These are phyloP conservation scores for Tuberolachnus salignus DNA, from an alignment of 2,888 invertebrate genomes.

Conservation along the genomic window DNA sequence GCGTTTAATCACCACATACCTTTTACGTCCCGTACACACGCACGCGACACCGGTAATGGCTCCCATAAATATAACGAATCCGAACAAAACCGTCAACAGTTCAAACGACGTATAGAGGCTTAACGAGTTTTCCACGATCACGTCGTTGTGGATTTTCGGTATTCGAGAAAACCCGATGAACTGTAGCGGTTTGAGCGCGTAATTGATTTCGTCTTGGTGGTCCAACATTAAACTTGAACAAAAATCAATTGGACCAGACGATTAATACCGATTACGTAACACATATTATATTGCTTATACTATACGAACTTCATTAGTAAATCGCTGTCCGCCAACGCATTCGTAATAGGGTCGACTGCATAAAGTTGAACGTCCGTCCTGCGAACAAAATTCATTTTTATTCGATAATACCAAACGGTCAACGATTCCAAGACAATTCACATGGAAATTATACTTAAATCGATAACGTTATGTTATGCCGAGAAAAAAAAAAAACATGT, in stretches of 20 bases:
- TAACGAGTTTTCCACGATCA: conserved; percentile 33
- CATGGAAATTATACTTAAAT: too few species aligned
- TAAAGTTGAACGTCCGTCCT: conserved; percentile 87
- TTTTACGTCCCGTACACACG: conserved; percentile 64
- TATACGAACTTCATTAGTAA: conserved; percentile 70
- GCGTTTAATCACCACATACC: neutral
- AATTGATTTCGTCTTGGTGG: conserved; percentile 69
- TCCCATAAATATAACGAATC: conserved; percentile 80
- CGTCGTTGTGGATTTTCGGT: conserved; percentile 55
- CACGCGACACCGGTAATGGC: conserved; percentile 80
- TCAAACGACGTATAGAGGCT: conserved; percentile 66
- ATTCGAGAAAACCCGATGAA: conserved; percentile 68
- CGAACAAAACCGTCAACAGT: conserved; percentile 79
- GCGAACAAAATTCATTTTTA: conserved; percentile 60
- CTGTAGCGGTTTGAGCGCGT: conserved; percentile 71
- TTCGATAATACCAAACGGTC: too few species aligned
- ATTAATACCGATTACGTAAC: neutral
- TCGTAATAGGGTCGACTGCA: conserved; percentile 81
- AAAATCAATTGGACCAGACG: conserved; percentile 32
- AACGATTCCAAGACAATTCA: conserved; percentile 60
- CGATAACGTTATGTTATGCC: too few species aligned
- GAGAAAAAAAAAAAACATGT: too few species aligned
- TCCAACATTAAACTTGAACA: conserved; percentile 69
- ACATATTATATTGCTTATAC: neutral
- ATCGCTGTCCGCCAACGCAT: conserved; percentile 81